Conservation (phyloP, 2,113 vertebrate genomes). For the Saguinus imperator region DNA sequence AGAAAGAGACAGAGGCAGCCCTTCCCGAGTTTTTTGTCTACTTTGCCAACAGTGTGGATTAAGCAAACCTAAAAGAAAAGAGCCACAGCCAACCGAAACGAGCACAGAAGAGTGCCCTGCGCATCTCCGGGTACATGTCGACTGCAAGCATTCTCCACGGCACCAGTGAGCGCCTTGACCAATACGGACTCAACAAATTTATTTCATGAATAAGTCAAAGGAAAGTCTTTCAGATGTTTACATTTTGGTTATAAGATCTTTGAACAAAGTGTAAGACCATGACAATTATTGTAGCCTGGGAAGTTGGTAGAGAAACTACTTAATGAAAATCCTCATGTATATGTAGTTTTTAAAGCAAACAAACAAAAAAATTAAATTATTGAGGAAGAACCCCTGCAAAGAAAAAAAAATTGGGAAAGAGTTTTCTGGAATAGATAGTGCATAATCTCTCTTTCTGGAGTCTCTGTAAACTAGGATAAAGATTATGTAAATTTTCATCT, state of each 20-base stretch:
- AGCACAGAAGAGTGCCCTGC: background rate
- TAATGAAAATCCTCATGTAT: background rate
- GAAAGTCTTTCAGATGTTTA: background rate
- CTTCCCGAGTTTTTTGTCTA: background rate
- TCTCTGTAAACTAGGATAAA: constrained; percentile 43
- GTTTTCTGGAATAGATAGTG: background rate
- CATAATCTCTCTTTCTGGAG: background rate
- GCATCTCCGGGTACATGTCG: background rate
- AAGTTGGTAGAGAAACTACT: background rate
- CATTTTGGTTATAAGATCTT: background rate
- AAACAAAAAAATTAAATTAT: background rate
- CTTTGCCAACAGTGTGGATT: background rate
- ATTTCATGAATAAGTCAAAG: constrained; percentile 8
- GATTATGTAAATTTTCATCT: background rate
- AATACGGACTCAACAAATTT: background rate
- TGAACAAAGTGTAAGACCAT: background rate
- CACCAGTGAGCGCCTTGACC: background rate
- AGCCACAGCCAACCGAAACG: background rate
- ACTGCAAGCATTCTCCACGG: background rate
- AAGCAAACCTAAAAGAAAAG: background rate
- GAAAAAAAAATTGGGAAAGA: background rate
- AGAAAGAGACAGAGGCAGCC: background rate
- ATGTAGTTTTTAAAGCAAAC: background rate
- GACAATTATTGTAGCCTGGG: background rate
- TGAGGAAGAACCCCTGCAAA: background rate